Percentiles rank a stretch among this genome's conserved stretches.
These are phyloP conservation scores for Oeneis ivallda DNA, from an alignment of 2,888 invertebrate species.

Conservation along the genomic window DNA sequence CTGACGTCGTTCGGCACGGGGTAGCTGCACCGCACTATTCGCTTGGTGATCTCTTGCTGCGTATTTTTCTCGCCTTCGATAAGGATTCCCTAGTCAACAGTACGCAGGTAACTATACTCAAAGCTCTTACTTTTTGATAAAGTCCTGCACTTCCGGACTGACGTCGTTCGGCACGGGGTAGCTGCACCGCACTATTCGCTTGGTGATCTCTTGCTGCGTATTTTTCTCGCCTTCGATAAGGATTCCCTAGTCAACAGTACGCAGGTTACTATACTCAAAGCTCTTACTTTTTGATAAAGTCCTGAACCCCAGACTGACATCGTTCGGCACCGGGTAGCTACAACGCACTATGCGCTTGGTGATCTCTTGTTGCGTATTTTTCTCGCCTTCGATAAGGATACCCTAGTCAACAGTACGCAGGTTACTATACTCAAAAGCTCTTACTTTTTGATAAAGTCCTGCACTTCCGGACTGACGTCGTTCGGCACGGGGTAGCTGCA, in stretches of 20 bases:
- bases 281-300: conserved; percentile 76
- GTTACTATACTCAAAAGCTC: too few species aligned
- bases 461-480: conserved; percentile 85
- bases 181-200: conserved; percentile 92
- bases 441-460: conserved; percentile 85
- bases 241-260: conserved; percentile 98
- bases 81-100: conserved; percentile 98
- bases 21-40: conserved; percentile 94
- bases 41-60: conserved; percentile 95
- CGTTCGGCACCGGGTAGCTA: conserved; percentile 93
- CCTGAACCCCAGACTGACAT: conserved; percentile 86
- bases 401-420: conserved; percentile 97
- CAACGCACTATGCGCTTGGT: conserved; percentile 93
- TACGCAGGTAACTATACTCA: conserved; percentile 90
- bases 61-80: conserved; percentile 97
- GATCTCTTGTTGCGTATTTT: conserved; percentile 96
- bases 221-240: conserved; percentile 96
- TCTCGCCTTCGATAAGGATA: conserved; percentile 98
- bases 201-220: conserved; percentile 96
- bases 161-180: too few species aligned
- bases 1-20: conserved; percentile 93
- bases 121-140: too few species aligned
- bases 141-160: too few species aligned
- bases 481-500: conserved; percentile 95
- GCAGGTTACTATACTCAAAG: conserved; percentile 52